Evolutionary conservation across 2,888 invertebrate species (phyloP).

Genomic region (Heliconius aoede): DNA sequence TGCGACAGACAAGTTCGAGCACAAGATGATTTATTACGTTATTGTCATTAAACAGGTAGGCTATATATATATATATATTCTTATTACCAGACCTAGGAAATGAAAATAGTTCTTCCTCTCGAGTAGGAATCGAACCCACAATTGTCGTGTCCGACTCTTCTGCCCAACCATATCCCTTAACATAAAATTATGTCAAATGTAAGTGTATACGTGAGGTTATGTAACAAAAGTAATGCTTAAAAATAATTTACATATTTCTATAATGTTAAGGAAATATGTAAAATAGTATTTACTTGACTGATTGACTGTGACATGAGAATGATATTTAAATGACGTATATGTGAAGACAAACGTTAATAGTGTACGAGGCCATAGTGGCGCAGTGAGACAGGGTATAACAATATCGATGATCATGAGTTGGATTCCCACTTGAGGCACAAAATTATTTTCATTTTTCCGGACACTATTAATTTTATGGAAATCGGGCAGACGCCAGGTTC

Average conservation of each 20-base stretch:
- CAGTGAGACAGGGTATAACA: not conserved
- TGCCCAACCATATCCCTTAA: not conserved
- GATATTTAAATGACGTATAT: not conserved
- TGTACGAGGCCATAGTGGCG: not conserved
- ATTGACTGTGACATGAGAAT: slow-evolving; percentile 16
- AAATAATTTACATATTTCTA: not conserved
- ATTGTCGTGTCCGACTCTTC: no score
- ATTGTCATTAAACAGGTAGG: slow-evolving; percentile 65
- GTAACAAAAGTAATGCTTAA: not conserved
- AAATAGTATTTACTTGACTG: not conserved
- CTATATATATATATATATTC: no score
- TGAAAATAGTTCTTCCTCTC: not conserved
- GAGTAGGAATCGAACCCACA: not conserved
- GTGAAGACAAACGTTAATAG: not conserved
- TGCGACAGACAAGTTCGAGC: slow-evolving; percentile 63
- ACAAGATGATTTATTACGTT: slow-evolving; percentile 69
- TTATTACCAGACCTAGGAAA: not conserved
- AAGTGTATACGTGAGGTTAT: not conserved
- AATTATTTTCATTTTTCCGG: no score
- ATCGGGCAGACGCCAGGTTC: no score
- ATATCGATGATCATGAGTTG: not conserved
- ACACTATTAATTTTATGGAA: no score
- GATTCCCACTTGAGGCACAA: no score
- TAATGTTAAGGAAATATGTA: no score
- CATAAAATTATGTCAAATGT: not conserved